phyloP scores from a whole-genome alignment of 2,888 invertebrate genomes.

The Volucella zonaria region DNA sequence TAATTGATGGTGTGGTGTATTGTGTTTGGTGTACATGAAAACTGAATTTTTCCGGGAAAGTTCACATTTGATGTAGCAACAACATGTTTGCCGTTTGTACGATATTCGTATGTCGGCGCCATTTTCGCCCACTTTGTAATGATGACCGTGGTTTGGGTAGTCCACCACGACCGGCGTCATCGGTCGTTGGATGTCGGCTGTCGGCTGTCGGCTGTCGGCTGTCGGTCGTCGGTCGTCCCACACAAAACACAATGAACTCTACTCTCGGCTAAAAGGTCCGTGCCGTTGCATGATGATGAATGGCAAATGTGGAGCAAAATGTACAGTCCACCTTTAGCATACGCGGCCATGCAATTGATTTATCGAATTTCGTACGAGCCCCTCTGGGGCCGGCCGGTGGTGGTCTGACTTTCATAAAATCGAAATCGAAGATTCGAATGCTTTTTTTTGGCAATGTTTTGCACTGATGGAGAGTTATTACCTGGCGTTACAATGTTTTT shows the following conservation, averaged over 20 bases:
- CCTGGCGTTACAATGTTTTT: neutral
- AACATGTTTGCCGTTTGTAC: constrained; percentile 30
- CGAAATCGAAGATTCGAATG: constrained; percentile 34
- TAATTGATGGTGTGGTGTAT: constrained; percentile 57
- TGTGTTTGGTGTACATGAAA: constrained; percentile 48
- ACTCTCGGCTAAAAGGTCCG: neutral
- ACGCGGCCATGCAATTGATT: constrained; percentile 30
- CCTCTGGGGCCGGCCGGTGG: constrained; percentile 3
- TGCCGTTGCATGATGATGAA: constrained; percentile 51
- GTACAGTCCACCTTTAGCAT: constrained; percentile 53
- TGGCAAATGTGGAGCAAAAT: constrained; percentile 54
- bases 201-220: too few relatives aligned
- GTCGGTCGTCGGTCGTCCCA: constrained; percentile 24
- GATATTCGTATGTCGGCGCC: constrained; percentile 49
- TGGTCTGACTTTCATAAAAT: constrained; percentile 48
- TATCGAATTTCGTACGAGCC: constrained; percentile 48
- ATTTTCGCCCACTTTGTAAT: constrained; percentile 41
- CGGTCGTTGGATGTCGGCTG: constrained; percentile 1
- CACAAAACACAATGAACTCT: constrained; percentile 64
- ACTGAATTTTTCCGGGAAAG: constrained; percentile 50
- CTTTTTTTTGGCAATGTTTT: too few relatives aligned
- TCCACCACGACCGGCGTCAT: neutral
- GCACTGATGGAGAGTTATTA: too few relatives aligned
- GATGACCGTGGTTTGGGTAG: neutral
- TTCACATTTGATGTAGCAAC: constrained; percentile 57